Evolutionary conservation across 2,797 vertebrate species (phyloP).

Genomic region (Sebastes oblongus): DNA sequence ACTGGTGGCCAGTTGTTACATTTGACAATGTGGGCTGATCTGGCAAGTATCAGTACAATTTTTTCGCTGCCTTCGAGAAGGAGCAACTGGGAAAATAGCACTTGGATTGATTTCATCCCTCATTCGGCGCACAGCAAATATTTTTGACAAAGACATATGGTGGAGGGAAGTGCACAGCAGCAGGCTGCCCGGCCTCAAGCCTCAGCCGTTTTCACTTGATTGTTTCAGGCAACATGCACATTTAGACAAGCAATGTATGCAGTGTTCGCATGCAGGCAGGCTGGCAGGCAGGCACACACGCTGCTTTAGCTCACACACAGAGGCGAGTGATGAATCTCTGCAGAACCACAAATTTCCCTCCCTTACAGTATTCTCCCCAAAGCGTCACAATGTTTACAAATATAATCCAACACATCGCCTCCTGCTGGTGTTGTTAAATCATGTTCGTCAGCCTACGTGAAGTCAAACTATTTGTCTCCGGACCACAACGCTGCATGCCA

Average conservation of each 20-base stretch:
- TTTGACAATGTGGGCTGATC: conserved; percentile 64
- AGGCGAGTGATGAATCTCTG: conserved; percentile 37
- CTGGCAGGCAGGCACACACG: conserved; percentile 4
- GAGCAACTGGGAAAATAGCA: conserved; percentile 63
- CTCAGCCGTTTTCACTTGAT: conserved; percentile 68
- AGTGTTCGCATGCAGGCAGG: conserved; percentile 32
- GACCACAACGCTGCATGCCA: conserved; percentile 1
- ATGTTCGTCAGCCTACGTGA: conserved; percentile 12
- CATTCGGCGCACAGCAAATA: conserved; percentile 65
- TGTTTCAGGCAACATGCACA: conserved; percentile 65
- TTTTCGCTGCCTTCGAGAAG: conserved; percentile 61
- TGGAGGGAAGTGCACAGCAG: conserved; percentile 67
- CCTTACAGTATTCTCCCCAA: neutral
- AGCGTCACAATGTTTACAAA: conserved; percentile 24
- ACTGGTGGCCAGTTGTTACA: conserved; percentile 65
- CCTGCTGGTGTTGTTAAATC: conserved; percentile 13
- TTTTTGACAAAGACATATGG: conserved; percentile 80
- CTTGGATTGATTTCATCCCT: conserved; percentile 76
- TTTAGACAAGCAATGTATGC: conserved; percentile 60
- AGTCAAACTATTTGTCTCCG: conserved; percentile 2
- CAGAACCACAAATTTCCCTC: conserved; percentile 25
- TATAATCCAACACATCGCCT: conserved; percentile 1
- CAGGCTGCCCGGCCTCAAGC: conserved; percentile 60
- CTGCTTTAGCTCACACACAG: conserved; percentile 25
- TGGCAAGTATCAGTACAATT: conserved; percentile 62